phyloP scores from a whole-genome alignment of 2,113 vertebrate species.

The Nycticryphes semicollaris region DNA sequence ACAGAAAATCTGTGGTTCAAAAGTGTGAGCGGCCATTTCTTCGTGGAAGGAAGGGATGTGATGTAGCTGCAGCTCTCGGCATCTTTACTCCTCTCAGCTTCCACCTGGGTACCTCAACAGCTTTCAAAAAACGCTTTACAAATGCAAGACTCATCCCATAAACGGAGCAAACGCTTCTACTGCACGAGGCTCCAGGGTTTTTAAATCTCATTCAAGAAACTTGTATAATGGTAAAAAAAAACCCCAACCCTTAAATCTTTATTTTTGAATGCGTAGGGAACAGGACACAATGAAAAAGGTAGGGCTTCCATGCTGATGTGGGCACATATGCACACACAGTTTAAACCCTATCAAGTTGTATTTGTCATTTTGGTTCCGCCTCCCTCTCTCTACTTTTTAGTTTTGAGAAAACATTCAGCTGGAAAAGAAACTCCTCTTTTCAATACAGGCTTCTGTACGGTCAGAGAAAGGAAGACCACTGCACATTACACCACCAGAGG shows the following conservation, averaged over 20 bases:
- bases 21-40: rapidly evolving
- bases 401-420: not conserved
- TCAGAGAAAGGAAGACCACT: not conserved
- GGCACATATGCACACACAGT: rapidly evolving
- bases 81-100: not conserved
- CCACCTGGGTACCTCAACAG: not conserved
- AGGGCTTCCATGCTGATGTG: rapidly evolving
- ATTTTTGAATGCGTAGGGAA: rapidly evolving
- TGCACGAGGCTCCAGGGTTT: rapidly evolving
- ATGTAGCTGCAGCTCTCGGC: not conserved
- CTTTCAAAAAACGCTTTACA: not conserved
- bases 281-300: rapidly evolving
- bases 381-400: rapidly evolving
- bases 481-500: rapidly evolving
- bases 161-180: rapidly evolving
- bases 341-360: rapidly evolving
- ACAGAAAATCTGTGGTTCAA: rapidly evolving
- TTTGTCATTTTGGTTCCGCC: not conserved
- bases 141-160: rapidly evolving
- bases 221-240: rapidly evolving
- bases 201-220: rapidly evolving
- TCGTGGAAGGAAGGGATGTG: rapidly evolving
- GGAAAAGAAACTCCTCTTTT: not conserved
- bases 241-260: too few relatives aligned
- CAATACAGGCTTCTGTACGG: not conserved